A percentile compares a stretch with the other conserved stretches of the same genome.
These are phyloP conservation scores for Troides helena DNA, from an alignment of 2,888 invertebrate genomes.

Conservation along the genomic window DNA sequence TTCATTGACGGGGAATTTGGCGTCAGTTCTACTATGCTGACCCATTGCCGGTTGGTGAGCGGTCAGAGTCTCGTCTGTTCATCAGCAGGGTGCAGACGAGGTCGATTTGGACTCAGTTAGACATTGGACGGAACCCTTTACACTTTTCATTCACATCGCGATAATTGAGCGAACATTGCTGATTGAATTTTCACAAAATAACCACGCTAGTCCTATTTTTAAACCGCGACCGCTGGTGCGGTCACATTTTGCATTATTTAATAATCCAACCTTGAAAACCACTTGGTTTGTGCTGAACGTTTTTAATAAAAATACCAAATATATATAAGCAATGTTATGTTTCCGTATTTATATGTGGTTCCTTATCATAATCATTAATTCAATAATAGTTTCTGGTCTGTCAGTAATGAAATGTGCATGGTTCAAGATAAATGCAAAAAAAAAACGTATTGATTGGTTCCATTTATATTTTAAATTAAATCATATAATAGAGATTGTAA, in stretches of 20 bases:
- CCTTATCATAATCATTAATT: background rate
- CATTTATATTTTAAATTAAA: too few relatives aligned
- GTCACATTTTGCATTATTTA: background rate
- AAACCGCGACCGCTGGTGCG: background rate
- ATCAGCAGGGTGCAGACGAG: too few relatives aligned
- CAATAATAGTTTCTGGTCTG: background rate
- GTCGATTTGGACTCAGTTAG: too few relatives aligned
- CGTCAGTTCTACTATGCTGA: too few relatives aligned
- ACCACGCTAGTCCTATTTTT: background rate
- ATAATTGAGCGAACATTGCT: too few relatives aligned
- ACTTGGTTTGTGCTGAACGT: background rate
- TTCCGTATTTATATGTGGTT: background rate
- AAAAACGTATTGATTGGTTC: background rate
- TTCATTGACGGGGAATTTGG: too few relatives aligned
- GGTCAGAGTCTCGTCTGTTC: too few relatives aligned
- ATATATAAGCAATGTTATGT: background rate
- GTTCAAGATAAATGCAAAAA: background rate
- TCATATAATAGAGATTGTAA: too few relatives aligned
- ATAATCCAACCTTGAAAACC: background rate
- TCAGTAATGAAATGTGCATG: background rate
- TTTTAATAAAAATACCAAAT: background rate
- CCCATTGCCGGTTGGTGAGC: too few relatives aligned
- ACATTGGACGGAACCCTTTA: too few relatives aligned
- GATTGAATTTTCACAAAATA: too few relatives aligned
- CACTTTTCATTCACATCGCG: too few relatives aligned